phyloP scores from a whole-genome alignment of 2,797 vertebrate genomes.

The Alauda arvensis region DNA sequence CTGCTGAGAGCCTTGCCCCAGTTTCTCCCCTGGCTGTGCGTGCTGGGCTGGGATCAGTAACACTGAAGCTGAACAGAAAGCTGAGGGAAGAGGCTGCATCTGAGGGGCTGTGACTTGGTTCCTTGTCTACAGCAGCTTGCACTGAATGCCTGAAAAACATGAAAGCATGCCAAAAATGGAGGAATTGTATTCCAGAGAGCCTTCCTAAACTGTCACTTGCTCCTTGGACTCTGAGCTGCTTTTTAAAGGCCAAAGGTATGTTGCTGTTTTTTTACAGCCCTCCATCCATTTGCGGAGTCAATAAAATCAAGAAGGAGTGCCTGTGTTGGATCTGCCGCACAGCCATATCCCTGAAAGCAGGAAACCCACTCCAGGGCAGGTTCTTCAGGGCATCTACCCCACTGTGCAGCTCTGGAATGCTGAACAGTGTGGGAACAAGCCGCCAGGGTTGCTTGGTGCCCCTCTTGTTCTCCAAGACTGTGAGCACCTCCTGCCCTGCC shows the following conservation, averaged over 20 bases:
- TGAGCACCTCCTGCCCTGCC: neutral
- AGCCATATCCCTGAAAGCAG: rapidly evolving
- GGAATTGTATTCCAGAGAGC: neutral
- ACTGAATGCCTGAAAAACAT: neutral
- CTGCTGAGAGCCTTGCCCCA: rapidly evolving
- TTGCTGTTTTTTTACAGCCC: neutral
- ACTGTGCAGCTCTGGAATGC: neutral
- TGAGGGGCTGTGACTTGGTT: neutral
- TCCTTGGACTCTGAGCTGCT: neutral
- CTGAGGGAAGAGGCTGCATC: neutral
- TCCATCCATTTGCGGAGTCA: neutral
- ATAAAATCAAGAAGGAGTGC: neutral
- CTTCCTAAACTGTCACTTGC: neutral
- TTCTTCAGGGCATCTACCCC: neutral
- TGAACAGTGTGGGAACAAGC: neutral
- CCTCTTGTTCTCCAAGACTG: neutral
- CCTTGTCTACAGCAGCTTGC: neutral
- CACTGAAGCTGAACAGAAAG: neutral
- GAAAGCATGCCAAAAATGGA: neutral
- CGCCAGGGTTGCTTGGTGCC: neutral
- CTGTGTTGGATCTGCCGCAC: neutral
- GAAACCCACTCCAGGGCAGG: neutral
- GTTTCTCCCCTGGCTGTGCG: rapidly evolving
- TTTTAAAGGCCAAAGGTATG: neutral
- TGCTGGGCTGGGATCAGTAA: neutral